These are phyloP conservation scores for Synodontis membranacea DNA, from an alignment of 2,113 vertebrate species.

Conservation along the genomic window DNA sequence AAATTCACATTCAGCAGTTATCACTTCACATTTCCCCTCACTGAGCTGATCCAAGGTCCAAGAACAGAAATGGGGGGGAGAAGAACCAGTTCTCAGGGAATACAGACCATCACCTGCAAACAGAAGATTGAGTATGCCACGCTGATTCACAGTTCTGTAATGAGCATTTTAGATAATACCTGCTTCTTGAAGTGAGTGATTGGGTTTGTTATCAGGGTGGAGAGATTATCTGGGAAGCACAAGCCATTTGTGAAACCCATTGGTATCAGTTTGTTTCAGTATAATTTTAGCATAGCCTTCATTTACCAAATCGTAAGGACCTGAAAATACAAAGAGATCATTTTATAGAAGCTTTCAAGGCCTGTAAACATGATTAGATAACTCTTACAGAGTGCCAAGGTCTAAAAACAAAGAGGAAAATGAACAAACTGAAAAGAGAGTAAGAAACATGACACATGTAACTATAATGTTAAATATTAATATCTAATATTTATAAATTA, in stretches of 20 bases:
- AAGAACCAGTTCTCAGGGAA: conserved; percentile 45
- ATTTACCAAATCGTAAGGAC: background rate
- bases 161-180: conserved; percentile 1
- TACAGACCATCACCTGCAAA: conserved; percentile 41
- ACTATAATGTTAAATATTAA: no score
- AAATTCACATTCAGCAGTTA: conserved; percentile 49
- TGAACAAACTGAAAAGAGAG: background rate
- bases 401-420: rapidly evolving
- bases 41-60: conserved; percentile 39
- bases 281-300: conserved; percentile 33
- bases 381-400: rapidly evolving
- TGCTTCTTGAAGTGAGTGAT: conserved; percentile 6
- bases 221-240: conserved; percentile 50
- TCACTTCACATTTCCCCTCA: conserved; percentile 37
- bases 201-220: conserved; percentile 24
- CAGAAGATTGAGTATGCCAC: conserved; percentile 49
- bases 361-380: background rate
- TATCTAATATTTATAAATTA: no score
- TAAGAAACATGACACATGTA: no score
- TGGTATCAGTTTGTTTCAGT: background rate
- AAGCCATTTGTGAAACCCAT: conserved; percentile 42
- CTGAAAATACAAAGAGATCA: background rate
- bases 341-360: conserved; percentile 27
- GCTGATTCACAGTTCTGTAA: conserved; percentile 51
- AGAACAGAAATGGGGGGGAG: conserved; percentile 45